These are phyloP conservation scores for Rhea pennata DNA, from an alignment of 2,113 vertebrate genomes.

Conservation along the genomic window DNA sequence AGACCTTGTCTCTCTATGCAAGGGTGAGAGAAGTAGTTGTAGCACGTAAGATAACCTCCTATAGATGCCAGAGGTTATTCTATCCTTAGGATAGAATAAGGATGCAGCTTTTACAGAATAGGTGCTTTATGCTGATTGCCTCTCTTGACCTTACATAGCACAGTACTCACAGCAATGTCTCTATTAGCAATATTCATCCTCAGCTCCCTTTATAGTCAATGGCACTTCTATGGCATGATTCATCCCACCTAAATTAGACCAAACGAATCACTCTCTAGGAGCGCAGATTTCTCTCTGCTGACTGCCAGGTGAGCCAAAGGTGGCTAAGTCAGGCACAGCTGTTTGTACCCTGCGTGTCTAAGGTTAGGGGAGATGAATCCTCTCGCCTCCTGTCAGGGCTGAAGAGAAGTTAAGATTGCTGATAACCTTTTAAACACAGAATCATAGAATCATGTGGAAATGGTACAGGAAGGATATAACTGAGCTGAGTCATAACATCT, in stretches of 20 bases:
- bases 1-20: background rate
- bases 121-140: background rate
- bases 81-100: background rate
- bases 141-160: background rate
- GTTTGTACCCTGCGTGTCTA: background rate
- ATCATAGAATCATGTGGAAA: background rate
- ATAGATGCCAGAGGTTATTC: background rate
- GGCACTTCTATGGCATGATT: background rate
- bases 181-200: background rate
- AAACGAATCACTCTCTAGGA: fast-evolving
- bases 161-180: background rate
- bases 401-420: background rate
- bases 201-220: background rate
- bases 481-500: background rate
- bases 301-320: background rate
- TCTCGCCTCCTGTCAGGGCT: background rate
- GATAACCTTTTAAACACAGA: background rate
- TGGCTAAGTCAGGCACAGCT: background rate
- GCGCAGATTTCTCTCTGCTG: background rate
- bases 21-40: background rate
- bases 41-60: background rate
- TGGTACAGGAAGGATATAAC: background rate
- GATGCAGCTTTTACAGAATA: background rate
- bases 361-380: background rate
- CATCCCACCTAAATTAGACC: background rate